These are phyloP conservation scores for Chloroclystis v-ata DNA, from an alignment of 2,888 invertebrate species.

Conservation along the genomic window DNA sequence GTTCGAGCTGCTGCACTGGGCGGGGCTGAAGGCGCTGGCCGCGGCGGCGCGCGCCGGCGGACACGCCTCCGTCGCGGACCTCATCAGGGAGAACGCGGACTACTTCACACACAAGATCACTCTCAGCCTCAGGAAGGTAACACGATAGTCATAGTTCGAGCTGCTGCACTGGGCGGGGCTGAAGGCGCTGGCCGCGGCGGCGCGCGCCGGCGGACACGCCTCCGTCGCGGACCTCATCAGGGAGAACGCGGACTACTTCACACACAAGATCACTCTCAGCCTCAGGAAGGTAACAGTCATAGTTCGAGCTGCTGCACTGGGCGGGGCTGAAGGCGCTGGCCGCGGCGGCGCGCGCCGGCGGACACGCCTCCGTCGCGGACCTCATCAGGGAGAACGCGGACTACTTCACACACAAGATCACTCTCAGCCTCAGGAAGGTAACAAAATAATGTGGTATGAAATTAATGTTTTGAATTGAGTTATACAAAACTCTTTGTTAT, in stretches of 20 bases:
- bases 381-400: constrained; percentile 84
- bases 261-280: constrained; percentile 49
- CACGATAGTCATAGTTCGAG: constrained; percentile 73
- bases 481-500: no score
- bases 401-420: constrained; percentile 79
- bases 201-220: constrained; percentile 74
- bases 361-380: constrained; percentile 73
- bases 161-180: constrained; percentile 80
- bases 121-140: constrained; percentile 8
- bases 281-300: constrained; percentile 10
- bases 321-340: constrained; percentile 79
- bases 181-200: constrained; percentile 77
- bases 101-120: constrained; percentile 79
- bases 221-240: constrained; percentile 80
- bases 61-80: constrained; percentile 73
- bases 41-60: constrained; percentile 79
- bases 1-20: constrained; percentile 79
- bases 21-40: constrained; percentile 79
- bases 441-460: no score
- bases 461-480: no score
- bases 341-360: constrained; percentile 78
- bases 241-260: constrained; percentile 85
- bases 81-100: constrained; percentile 83
- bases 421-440: no score
- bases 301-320: constrained; percentile 79